These are phyloP conservation scores for Avahi laniger DNA, from an alignment of 2,797 vertebrate genomes.

Conservation along the genomic window DNA sequence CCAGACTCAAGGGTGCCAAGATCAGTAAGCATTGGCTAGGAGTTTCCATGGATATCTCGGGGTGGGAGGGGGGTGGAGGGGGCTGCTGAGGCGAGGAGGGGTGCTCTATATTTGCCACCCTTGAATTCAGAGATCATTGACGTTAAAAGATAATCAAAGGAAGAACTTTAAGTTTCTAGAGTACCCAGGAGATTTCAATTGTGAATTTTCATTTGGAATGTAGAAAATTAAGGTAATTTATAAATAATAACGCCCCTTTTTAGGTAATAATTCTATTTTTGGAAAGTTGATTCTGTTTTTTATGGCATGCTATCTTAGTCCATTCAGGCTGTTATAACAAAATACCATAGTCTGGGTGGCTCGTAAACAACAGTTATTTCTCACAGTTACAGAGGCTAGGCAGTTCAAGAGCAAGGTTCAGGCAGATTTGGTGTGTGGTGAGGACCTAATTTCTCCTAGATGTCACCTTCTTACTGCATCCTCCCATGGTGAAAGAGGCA, in stretches of 20 bases:
- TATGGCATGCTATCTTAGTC: background rate
- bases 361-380: background rate
- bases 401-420: background rate
- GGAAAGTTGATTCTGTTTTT: conserved; percentile 23
- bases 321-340: background rate
- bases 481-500: background rate
- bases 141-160: background rate
- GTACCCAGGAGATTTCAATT: background rate
- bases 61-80: no score
- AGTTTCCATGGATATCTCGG: background rate
- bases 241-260: background rate
- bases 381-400: background rate
- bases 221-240: background rate
- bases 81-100: no score
- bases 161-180: conserved; percentile 1
- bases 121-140: background rate
- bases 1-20: background rate
- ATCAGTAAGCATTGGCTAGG: background rate
- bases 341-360: background rate
- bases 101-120: background rate
- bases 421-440: background rate
- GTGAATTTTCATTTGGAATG: background rate
- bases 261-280: background rate
- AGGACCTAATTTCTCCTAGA: background rate
- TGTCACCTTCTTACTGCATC: background rate